phyloP scores from a whole-genome alignment of 2,888 invertebrate genomes.

The Bombyx huttoni region DNA sequence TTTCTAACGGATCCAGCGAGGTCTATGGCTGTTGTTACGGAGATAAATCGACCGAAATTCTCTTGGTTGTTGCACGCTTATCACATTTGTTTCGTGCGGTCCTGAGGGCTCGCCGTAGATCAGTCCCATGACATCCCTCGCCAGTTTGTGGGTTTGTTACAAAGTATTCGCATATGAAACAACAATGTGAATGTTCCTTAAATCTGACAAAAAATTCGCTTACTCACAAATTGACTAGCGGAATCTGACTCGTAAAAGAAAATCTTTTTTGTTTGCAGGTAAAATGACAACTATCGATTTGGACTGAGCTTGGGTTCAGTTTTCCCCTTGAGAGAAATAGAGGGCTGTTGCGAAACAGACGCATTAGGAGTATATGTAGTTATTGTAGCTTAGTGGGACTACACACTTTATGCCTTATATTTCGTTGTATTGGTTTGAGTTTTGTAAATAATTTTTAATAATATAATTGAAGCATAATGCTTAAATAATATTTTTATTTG shows the following conservation, averaged over 20 bases:
- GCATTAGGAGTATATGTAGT: conserved; percentile 26
- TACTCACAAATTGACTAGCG: not conserved
- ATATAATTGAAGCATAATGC: no score
- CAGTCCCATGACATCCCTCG: not conserved
- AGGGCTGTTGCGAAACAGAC: conserved; percentile 22
- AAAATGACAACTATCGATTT: conserved; percentile 1
- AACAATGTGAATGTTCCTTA: not conserved
- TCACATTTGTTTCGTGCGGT: conserved; percentile 11
- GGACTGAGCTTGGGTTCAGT: not conserved
- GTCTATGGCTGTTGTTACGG: conserved; percentile 4
- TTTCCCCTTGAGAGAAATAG: conserved; percentile 17
- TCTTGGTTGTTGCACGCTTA: conserved; percentile 12
- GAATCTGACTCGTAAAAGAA: not conserved
- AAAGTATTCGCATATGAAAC: not conserved
- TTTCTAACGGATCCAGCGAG: conserved; percentile 1
- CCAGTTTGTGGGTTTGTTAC: not conserved
- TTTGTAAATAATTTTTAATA: not conserved
- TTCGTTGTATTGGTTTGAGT: not conserved
- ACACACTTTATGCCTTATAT: conserved; percentile 11
- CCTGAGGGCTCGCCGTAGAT: conserved; percentile 6
- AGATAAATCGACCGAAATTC: conserved; percentile 3
- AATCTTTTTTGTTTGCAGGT: not conserved
- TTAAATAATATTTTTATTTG: no score
- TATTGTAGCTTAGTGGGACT: conserved; percentile 23
- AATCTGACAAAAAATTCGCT: not conserved